phyloP scores from a whole-genome alignment of 2,888 invertebrate genomes.

The Desoria tigrina region DNA sequence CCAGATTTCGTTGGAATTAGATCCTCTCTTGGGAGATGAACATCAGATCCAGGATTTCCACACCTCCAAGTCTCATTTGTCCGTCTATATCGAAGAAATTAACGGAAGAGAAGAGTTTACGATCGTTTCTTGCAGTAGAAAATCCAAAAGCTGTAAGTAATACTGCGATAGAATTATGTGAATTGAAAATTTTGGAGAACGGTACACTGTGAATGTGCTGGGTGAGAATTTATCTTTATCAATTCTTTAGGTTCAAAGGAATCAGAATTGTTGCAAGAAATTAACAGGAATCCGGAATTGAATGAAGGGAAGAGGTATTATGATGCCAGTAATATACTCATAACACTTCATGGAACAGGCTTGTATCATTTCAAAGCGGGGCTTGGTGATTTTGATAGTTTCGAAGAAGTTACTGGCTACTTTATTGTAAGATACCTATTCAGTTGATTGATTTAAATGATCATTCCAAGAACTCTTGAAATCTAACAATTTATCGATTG shows the following conservation, averaged over 20 bases:
- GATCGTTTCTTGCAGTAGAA: background rate
- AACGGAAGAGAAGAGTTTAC: conserved; percentile 41
- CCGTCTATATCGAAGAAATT: conserved; percentile 41
- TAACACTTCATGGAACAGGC: conserved; percentile 45
- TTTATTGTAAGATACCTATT: conserved; percentile 33
- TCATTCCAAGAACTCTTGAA: background rate
- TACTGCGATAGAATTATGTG: too few relatives aligned
- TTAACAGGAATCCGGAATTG: conserved; percentile 30
- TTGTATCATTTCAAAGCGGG: conserved; percentile 46
- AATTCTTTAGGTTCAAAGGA: background rate
- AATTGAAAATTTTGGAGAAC: too few relatives aligned
- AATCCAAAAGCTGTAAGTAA: background rate
- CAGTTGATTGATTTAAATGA: background rate
- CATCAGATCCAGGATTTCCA: conserved; percentile 35
- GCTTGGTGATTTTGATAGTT: conserved; percentile 43
- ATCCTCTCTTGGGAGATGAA: conserved; percentile 35
- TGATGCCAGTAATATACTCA: conserved; percentile 23
- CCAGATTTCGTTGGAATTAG: conserved; percentile 26
- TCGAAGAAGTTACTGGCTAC: conserved; percentile 45
- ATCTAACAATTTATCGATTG: conserved; percentile 6
- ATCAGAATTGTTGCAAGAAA: conserved; percentile 2
- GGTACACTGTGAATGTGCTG: too few relatives aligned
- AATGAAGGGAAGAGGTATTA: conserved; percentile 30
- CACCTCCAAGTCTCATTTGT: conserved; percentile 21
- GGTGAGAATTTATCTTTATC: too few relatives aligned